Evolutionary conservation across 1,140 invertebrate genomes (phyloP).

Genomic region (Drosophila oshimai): DNA sequence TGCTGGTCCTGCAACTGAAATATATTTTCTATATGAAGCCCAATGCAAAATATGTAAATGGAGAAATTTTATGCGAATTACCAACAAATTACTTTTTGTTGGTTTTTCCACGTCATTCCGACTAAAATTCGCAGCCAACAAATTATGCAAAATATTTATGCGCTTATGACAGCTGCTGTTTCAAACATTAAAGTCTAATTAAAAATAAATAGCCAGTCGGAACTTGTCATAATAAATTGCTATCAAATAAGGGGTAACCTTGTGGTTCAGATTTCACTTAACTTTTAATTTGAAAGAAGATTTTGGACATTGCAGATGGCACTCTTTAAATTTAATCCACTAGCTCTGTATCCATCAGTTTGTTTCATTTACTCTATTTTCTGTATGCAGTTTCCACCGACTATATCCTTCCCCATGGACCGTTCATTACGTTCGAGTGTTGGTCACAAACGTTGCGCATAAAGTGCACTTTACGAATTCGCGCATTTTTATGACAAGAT

Average conservation of each 20-base stretch:
- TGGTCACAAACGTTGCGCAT: conserved; percentile 52
- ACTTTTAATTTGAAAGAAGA: neutral
- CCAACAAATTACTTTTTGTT: conserved; percentile 50
- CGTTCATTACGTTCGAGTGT: conserved; percentile 16
- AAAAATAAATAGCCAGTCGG: conserved; percentile 41
- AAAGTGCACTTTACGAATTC: conserved; percentile 78
- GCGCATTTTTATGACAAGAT: conserved; percentile 76
- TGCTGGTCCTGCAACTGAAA: conserved; percentile 40
- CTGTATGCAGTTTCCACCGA: conserved; percentile 23
- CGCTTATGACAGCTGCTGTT: conserved; percentile 30
- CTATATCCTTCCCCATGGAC: neutral
- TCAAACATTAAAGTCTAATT: conserved; percentile 71
- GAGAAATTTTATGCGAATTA: conserved; percentile 51
- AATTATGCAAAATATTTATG: conserved; percentile 58
- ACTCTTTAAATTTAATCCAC: neutral
- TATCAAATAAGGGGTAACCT: neutral
- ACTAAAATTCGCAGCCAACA: conserved; percentile 51
- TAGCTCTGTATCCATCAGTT: neutral
- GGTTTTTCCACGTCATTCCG: conserved; percentile 33
- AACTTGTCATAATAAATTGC: conserved; percentile 2
- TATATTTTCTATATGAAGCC: neutral
- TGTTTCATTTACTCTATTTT: conserved; percentile 15
- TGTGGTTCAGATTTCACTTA: neutral
- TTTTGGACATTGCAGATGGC: neutral
- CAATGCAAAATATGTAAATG: conserved; percentile 36